phyloP scores from a whole-genome alignment of 2,113 vertebrate genomes.

The Nematolebias whitei region DNA sequence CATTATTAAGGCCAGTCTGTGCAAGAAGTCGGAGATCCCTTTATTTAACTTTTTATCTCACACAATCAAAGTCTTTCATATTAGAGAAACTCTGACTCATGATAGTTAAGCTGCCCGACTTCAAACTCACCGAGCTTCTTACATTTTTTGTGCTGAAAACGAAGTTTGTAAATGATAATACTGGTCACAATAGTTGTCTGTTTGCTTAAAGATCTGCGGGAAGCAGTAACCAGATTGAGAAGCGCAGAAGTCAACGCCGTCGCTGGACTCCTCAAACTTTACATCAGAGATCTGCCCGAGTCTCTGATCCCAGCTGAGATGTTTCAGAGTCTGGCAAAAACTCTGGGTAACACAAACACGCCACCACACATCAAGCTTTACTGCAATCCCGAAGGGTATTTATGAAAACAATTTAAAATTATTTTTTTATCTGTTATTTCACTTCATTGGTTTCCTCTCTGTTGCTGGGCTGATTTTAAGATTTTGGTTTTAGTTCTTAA shows the following conservation, averaged over 20 bases:
- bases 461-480: no score
- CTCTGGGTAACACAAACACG: conserved; percentile 61
- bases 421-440: no score
- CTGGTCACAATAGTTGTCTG: accelerated
- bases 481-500: no score
- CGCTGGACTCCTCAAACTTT: conserved; percentile 78
- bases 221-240: conserved; percentile 72
- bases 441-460: no score
- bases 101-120: not conserved
- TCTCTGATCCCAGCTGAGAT: conserved; percentile 72
- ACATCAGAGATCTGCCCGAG: conserved; percentile 79
- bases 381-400: not conserved
- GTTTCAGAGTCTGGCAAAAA: conserved; percentile 66
- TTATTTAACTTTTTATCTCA: no score
- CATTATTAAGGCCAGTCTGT: no score
- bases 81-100: not conserved
- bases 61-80: not conserved
- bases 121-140: no score
- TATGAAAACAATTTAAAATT: not conserved
- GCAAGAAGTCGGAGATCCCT: no score
- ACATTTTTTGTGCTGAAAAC: no score
- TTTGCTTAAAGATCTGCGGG: conserved; percentile 71
- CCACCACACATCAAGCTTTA: not conserved
- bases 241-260: conserved; percentile 74
- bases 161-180: no score